Conservation (phyloP, 2,113 vertebrate genomes). For the Seriola dumerili region DNA sequence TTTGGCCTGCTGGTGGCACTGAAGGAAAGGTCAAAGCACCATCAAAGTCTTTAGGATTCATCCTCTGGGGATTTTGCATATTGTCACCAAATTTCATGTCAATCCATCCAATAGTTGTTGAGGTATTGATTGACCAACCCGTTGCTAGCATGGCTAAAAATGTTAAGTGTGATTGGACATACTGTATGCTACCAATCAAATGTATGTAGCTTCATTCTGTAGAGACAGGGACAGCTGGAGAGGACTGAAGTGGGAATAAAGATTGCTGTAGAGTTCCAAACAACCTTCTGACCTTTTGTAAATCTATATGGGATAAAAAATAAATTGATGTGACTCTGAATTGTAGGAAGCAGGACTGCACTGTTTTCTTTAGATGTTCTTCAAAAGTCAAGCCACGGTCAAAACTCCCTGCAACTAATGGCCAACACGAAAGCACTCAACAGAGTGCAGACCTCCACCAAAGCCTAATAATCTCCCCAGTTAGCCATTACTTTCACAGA, state of each 20-base stretch:
- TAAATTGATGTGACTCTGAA: constrained; percentile 26
- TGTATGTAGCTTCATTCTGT: not conserved
- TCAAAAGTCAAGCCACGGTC: constrained; percentile 29
- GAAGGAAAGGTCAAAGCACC: too few species aligned
- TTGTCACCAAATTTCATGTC: not conserved
- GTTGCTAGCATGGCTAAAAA: not conserved
- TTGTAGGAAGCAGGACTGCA: constrained; percentile 6
- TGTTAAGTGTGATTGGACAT: not conserved
- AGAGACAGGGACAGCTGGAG: not conserved
- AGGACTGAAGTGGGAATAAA: not conserved
- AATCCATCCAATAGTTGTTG: not conserved
- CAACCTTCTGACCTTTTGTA: not conserved
- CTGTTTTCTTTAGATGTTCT: constrained; percentile 21
- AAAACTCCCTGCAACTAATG: constrained; percentile 39
- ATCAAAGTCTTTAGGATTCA: not conserved
- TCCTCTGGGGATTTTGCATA: not conserved
- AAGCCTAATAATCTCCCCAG: constrained; percentile 45
- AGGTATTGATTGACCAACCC: not conserved
- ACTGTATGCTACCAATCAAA: not conserved
- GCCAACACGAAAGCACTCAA: constrained; percentile 25
- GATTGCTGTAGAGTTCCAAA: constrained; percentile 1
- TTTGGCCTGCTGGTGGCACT: too few species aligned
- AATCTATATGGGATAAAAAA: constrained; percentile 16
- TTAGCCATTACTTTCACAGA: constrained; percentile 35
- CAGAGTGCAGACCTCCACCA: constrained; percentile 19